phyloP scores from a whole-genome alignment of 2,113 vertebrate species.

The Panthera uncia region DNA sequence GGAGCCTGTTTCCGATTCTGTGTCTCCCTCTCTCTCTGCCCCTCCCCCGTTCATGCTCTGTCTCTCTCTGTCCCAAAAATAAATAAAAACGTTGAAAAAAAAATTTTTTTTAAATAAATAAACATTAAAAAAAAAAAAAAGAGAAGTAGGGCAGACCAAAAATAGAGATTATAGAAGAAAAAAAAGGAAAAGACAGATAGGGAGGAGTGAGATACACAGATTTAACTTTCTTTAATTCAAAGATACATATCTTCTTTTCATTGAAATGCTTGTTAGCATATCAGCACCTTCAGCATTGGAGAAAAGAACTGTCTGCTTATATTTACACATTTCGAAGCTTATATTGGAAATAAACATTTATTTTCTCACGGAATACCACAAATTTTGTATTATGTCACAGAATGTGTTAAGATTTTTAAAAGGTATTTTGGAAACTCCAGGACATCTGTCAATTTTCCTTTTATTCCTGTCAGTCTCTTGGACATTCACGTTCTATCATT shows the following conservation, averaged over 20 bases:
- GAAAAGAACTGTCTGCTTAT: constrained; percentile 39
- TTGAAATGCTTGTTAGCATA: constrained; percentile 24
- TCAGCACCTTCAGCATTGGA: not conserved
- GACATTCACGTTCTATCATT: constrained; percentile 58
- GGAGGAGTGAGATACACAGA: not conserved
- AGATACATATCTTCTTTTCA: not conserved
- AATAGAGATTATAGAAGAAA: not conserved
- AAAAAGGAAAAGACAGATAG: not conserved
- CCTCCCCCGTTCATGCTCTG: no score
- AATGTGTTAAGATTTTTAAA: constrained; percentile 44
- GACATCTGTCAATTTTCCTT: constrained; percentile 59
- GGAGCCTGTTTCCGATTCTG: no score
- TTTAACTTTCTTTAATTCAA: not conserved
- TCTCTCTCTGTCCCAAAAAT: no score
- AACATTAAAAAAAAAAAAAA: not conserved
- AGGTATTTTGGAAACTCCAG: constrained; percentile 40
- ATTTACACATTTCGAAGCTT: constrained; percentile 56
- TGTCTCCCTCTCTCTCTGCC: no score
- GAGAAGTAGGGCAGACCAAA: not conserved
- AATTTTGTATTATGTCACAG: constrained; percentile 51
- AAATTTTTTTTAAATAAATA: not conserved
- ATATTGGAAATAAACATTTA: constrained; percentile 60
- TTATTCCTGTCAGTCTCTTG: constrained; percentile 54
- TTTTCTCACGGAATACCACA: constrained; percentile 32
- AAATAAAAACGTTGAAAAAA: no score